These are phyloP conservation scores for Centropyge bicolor DNA, from an alignment of 2,797 vertebrate genomes.

Conservation along the genomic window DNA sequence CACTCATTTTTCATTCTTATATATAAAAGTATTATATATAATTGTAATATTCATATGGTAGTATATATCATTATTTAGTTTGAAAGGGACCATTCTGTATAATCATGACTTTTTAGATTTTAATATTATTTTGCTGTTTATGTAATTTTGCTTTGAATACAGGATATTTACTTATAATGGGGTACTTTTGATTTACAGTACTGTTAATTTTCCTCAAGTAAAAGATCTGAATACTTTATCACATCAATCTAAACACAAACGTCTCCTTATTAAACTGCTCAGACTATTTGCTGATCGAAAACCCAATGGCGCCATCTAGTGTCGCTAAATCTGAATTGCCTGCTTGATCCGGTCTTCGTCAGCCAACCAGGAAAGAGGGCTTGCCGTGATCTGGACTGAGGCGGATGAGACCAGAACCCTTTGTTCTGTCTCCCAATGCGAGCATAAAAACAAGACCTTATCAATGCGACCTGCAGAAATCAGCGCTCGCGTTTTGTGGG, in stretches of 20 bases:
- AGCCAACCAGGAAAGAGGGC: constrained; percentile 84
- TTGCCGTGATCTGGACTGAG: constrained; percentile 83
- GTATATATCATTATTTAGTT: too few species aligned
- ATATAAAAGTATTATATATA: too few species aligned
- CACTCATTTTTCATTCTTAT: too few species aligned
- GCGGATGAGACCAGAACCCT: constrained; percentile 85
- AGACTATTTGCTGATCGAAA: not conserved
- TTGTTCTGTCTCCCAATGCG: constrained; percentile 75
- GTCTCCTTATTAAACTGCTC: not conserved
- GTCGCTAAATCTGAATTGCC: not conserved
- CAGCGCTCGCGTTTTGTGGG: not conserved
- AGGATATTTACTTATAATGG: not conserved
- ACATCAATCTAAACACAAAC: not conserved
- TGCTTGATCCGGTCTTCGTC: constrained; percentile 78
- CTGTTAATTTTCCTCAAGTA: not conserved
- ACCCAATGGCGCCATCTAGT: constrained; percentile 54
- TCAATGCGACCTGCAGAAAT: constrained; percentile 32
- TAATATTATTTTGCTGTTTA: not conserved
- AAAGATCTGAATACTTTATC: not conserved
- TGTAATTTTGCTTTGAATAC: not conserved
- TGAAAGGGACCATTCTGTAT: too few species aligned
- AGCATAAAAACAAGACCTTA: constrained; percentile 44
- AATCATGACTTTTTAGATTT: too few species aligned
- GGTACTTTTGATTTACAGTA: not conserved
- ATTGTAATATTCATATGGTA: too few species aligned